Percentiles rank a stretch among this genome's conserved stretches.
phyloP scores from a whole-genome alignment of 1,140 invertebrate genomes.

The Drosophila sturtevanti region DNA sequence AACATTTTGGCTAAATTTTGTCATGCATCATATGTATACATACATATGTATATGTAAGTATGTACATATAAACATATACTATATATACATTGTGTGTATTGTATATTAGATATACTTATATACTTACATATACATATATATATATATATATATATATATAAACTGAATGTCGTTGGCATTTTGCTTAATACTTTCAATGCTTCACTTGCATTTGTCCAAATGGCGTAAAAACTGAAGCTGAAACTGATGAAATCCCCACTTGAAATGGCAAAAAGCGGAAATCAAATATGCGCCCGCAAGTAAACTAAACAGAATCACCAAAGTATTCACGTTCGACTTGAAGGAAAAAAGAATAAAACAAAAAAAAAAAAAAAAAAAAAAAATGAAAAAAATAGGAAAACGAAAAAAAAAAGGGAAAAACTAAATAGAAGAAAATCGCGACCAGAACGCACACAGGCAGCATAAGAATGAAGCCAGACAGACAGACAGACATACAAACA shows the following conservation, averaged over 20 bases:
- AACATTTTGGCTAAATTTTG: no score
- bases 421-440: conserved; percentile 52
- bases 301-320: conserved; percentile 43
- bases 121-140: background rate
- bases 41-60: no score
- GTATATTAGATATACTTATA: background rate
- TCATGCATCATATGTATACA: no score
- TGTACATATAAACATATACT: no score
- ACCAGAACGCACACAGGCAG: conserved; percentile 62
- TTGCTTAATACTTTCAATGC: conserved; percentile 29
- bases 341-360: conserved; percentile 7
- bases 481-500: conserved; percentile 21
- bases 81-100: no score
- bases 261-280: conserved; percentile 45
- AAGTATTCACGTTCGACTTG: conserved; percentile 45
- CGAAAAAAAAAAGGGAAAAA: background rate
- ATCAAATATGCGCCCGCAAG: conserved; percentile 69
- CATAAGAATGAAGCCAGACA: conserved; percentile 67
- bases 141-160: background rate
- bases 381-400: no score
- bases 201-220: conserved; percentile 47
- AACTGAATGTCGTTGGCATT: conserved; percentile 12
- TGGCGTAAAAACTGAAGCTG: conserved; percentile 58
- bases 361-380: no score
- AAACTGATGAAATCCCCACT: conserved; percentile 28